These are phyloP conservation scores for Punctoribates punctum DNA, from an alignment of 2,888 invertebrate genomes.

Conservation along the genomic window DNA sequence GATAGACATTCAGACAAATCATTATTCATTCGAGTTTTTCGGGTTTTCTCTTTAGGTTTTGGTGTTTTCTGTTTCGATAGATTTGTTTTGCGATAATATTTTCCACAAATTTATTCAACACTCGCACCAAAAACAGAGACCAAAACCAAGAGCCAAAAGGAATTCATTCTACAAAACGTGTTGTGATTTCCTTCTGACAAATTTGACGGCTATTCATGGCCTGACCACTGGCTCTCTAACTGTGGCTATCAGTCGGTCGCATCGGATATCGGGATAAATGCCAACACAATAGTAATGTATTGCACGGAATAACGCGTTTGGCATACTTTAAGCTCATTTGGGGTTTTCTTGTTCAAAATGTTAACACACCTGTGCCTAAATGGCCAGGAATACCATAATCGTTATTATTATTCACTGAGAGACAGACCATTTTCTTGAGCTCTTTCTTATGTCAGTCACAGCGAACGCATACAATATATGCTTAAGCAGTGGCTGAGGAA, in stretches of 20 bases:
- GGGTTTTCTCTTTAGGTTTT: too few species aligned
- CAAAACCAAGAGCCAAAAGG: too few species aligned
- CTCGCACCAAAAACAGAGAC: too few species aligned
- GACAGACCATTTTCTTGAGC: neutral
- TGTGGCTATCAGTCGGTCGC: neutral
- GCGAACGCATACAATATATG: neutral
- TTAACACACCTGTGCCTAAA: slow-evolving; percentile 27
- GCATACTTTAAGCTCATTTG: slow-evolving; percentile 35
- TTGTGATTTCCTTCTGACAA: neutral
- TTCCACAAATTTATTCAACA: too few species aligned
- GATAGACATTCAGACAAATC: neutral
- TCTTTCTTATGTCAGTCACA: neutral
- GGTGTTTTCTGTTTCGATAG: too few species aligned
- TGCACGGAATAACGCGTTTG: slow-evolving; percentile 4
- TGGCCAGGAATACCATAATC: neutral
- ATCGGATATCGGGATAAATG: slow-evolving; percentile 17
- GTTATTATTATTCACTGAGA: neutral
- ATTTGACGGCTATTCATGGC: neutral
- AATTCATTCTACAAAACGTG: too few species aligned
- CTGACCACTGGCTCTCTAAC: neutral
- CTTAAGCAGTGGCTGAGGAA: neutral
- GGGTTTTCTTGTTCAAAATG: slow-evolving; percentile 24
- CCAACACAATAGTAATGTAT: neutral
- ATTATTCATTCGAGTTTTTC: neutral
- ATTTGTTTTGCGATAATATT: too few species aligned